Evolutionary conservation across 2,888 invertebrate genomes (phyloP).

Genomic region (Standfussiana lucernea): DNA sequence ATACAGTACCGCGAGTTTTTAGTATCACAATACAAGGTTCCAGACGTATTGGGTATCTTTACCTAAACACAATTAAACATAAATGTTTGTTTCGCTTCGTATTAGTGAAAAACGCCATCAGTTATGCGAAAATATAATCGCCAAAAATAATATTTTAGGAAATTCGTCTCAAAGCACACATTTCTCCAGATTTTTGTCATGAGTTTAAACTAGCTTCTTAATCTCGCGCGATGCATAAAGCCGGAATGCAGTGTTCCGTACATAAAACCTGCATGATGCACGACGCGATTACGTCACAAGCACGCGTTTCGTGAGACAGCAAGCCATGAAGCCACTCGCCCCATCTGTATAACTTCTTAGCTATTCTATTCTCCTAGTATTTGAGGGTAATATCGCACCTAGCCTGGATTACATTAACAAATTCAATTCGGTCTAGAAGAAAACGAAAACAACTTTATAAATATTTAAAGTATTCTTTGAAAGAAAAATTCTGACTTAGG

Average conservation of each 20-base stretch:
- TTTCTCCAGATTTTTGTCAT: background rate
- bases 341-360: background rate
- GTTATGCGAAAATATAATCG: background rate
- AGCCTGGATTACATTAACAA: conserved; percentile 36
- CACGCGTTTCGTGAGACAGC: background rate
- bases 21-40: background rate
- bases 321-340: no score
- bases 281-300: conserved; percentile 9
- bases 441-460: conserved; percentile 15
- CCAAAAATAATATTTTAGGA: no score
- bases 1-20: no score
- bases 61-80: background rate
- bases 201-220: background rate
- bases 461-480: conserved; percentile 28
- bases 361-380: background rate
- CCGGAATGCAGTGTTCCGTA: conserved; percentile 1
- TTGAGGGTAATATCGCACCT: conserved; percentile 10
- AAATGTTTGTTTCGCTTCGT: background rate
- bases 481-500: background rate
- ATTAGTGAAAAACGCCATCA: background rate
- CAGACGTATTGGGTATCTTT: background rate
- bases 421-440: conserved; percentile 37
- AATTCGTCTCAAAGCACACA: background rate
- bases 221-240: background rate
- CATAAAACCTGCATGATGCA: background rate